Evolutionary conservation across 2,113 vertebrate species (phyloP), one percentile per base, ranked within the genome.

Genomic region (Lichenostomus cassidix): DNA sequence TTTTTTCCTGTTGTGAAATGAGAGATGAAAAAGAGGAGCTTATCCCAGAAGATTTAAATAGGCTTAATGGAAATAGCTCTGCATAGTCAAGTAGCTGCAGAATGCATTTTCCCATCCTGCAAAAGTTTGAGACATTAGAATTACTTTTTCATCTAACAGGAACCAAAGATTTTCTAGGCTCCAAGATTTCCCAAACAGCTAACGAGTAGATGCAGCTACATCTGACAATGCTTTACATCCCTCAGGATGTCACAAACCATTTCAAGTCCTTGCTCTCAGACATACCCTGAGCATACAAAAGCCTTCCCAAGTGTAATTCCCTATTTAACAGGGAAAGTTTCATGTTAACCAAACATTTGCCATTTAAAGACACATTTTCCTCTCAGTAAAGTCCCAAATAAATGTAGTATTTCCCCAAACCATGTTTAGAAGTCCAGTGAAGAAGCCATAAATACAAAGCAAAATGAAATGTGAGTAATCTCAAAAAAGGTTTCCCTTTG

Each of bases 1-100:
- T 84, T 96, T 92, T 96, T 96, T 92, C 95, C 92, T 95, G 90
- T 96, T 96, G 92, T 94, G 95, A 96, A 97, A 92, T 87, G 82
- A 86, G 90, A 97, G 83, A 95, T 97, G 89, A 96, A 95, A 97
- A 96, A 96, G 95, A 95, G 41, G 23, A 88, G 56, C 88, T 92
- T 82, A 90, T 93, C 86, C 62, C 93, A 95, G 49, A 70, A 90
- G 80, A 96, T 96, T 94, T 90, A 96, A 96, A 96, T 94, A 59
- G 33, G 47, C 44, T 41, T 56, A 89, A 94, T 95, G 71, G 76
- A 94, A 92, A 90, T 80, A 92, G 60, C 21, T 94, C 90, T 96
- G 86, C 93, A 96, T 94, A 96, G 64, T 83, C 75, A 74, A 94
- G 60, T 95, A 84, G 49, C 69, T 89, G 65, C 24, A 91, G 62